These are phyloP conservation scores for Saguinus imperator DNA, from an alignment of 2,113 vertebrate genomes.

Conservation along the genomic window DNA sequence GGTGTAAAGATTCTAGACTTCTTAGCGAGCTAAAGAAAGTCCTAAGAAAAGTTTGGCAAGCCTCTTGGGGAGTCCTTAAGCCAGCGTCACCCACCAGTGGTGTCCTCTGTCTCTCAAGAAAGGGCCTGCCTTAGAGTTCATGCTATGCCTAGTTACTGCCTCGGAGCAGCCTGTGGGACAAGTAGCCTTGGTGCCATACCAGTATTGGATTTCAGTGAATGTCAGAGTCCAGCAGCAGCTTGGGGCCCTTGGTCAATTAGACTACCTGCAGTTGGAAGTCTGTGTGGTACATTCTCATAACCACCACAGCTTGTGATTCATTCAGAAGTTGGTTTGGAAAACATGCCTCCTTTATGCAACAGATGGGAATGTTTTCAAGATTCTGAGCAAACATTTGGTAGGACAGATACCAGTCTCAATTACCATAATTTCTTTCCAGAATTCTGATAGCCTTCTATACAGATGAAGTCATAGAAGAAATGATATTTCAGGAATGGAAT, in stretches of 20 bases:
- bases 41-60: not conserved
- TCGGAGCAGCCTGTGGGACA: not conserved
- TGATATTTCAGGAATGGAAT: not conserved
- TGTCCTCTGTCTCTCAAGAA: not conserved
- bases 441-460: not conserved
- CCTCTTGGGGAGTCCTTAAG: not conserved
- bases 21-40: not conserved
- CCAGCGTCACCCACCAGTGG: not conserved
- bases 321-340: slow-evolving; percentile 49
- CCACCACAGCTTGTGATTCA: not conserved
- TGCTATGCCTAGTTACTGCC: not conserved
- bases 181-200: not conserved
- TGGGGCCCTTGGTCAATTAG: not conserved
- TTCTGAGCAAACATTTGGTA: slow-evolving; percentile 52
- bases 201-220: not conserved
- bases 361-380: slow-evolving; percentile 57
- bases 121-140: not conserved
- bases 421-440: slow-evolving; percentile 47
- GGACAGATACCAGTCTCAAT: slow-evolving; percentile 38
- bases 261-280: not conserved
- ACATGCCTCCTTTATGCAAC: not conserved
- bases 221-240: not conserved
- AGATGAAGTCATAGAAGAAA: slow-evolving; percentile 44
- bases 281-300: not conserved
- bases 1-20: not conserved